Evolutionary conservation across 2,797 vertebrate genomes (phyloP).

Genomic region (Erithacus rubecula): DNA sequence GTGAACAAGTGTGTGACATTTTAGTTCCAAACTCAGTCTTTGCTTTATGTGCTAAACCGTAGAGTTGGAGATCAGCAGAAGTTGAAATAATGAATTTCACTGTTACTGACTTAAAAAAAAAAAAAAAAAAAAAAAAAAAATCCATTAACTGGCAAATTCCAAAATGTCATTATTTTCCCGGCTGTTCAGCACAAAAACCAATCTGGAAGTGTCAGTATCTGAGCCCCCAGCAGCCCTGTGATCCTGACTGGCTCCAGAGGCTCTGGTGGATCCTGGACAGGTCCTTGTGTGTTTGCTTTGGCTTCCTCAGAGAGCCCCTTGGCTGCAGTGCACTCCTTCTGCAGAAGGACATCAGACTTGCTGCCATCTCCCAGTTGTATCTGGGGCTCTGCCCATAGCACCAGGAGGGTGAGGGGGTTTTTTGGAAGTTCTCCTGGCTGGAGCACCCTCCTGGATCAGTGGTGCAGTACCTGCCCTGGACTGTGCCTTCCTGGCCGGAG

Average conservation of each 20-base stretch:
- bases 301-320: neutral
- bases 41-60: accelerated
- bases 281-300: neutral
- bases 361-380: neutral
- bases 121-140: neutral
- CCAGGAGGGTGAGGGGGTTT: neutral
- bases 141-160: constrained; percentile 1
- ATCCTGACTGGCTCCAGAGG: neutral
- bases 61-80: constrained; percentile 3
- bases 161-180: constrained; percentile 5
- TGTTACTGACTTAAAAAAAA: neutral
- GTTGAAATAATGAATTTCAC: neutral
- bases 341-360: neutral
- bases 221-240: neutral
- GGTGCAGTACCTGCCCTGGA: neutral
- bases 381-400: neutral
- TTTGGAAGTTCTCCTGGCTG: neutral
- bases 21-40: neutral
- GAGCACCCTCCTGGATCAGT: accelerated
- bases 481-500: accelerated
- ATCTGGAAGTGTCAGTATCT: neutral
- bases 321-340: neutral
- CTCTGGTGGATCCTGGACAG: accelerated
- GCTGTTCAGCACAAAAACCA: neutral
- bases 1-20: neutral